These are phyloP conservation scores for Aethina tumida DNA, from an alignment of 1,140 invertebrate genomes.

Conservation along the genomic window DNA sequence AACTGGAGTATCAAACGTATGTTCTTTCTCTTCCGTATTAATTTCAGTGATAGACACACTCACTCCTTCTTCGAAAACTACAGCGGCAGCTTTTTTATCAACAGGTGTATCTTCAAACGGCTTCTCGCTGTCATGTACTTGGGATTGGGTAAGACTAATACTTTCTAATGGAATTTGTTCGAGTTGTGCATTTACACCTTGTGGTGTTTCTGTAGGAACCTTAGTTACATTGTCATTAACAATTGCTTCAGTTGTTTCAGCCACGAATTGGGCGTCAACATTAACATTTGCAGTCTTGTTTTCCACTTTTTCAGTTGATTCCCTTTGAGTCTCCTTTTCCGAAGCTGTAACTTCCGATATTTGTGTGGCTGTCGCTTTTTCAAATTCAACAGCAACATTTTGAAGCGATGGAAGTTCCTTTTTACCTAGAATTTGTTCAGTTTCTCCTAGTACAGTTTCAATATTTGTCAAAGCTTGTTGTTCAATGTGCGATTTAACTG, in stretches of 20 bases:
- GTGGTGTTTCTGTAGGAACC: slow-evolving; percentile 19
- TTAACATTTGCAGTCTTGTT: slow-evolving; percentile 28
- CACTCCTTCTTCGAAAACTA: slow-evolving; percentile 35
- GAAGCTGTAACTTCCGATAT: slow-evolving; percentile 20
- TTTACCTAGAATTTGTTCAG: slow-evolving; percentile 22
- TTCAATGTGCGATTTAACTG: slow-evolving; percentile 23
- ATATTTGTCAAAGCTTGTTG: slow-evolving; percentile 28
- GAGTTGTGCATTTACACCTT: slow-evolving; percentile 26
- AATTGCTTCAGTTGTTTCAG: slow-evolving; percentile 34
- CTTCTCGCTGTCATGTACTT: slow-evolving; percentile 44
- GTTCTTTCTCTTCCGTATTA: slow-evolving; percentile 15
- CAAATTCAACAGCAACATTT: slow-evolving; percentile 27
- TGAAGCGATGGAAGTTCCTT: slow-evolving; percentile 16
- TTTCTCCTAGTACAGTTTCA: slow-evolving; percentile 33
- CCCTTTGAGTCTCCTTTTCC: slow-evolving; percentile 41
- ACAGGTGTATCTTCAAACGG: slow-evolving; percentile 35
- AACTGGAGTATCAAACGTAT: slow-evolving; percentile 1
- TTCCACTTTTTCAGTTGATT: slow-evolving; percentile 28
- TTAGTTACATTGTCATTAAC: slow-evolving; percentile 28
- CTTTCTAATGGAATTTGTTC: slow-evolving; percentile 36
- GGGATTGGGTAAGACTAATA: slow-evolving; percentile 37
- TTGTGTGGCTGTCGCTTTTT: slow-evolving; percentile 20
- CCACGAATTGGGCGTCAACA: slow-evolving; percentile 35
- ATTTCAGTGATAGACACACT: slow-evolving; percentile 37
- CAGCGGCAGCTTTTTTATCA: slow-evolving; percentile 35